Percentiles rank a stretch among this genome's conserved stretches.
These are phyloP conservation scores for Anorthoa munda DNA, from an alignment of 2,888 invertebrate genomes.

Conservation along the genomic window DNA sequence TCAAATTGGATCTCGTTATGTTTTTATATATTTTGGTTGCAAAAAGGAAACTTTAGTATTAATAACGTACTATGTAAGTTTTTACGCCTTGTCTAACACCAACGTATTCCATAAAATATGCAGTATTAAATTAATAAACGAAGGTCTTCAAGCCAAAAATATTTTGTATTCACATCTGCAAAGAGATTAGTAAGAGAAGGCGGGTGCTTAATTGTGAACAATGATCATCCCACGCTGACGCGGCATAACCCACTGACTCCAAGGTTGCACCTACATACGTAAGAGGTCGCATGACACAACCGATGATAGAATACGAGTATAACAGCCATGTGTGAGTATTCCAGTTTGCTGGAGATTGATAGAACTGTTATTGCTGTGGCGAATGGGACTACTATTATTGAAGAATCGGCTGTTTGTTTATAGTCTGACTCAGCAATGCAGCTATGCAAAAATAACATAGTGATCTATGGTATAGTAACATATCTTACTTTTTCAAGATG, in stretches of 20 bases:
- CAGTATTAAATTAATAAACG: slow-evolving; percentile 7
- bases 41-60: neutral
- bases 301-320: slow-evolving; percentile 23
- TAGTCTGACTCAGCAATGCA: neutral
- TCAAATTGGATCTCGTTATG: slow-evolving; percentile 8
- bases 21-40: neutral
- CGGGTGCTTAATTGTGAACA: slow-evolving; percentile 58
- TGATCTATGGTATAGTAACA: no score
- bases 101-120: neutral
- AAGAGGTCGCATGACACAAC: slow-evolving; percentile 62
- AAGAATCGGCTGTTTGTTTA: slow-evolving; percentile 10
- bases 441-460: no score
- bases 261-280: slow-evolving; percentile 60
- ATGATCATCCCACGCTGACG: slow-evolving; percentile 62
- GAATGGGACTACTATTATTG: neutral
- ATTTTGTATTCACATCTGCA: slow-evolving; percentile 37
- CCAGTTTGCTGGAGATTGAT: slow-evolving; percentile 28
- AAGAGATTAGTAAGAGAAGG: slow-evolving; percentile 43
- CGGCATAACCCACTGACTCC: slow-evolving; percentile 40
- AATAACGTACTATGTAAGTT: neutral
- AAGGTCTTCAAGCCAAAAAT: slow-evolving; percentile 46
- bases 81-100: neutral
- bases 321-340: slow-evolving; percentile 18
- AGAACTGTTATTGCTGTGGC: slow-evolving; percentile 15
- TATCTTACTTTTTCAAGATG: neutral